Evolutionary conservation across 1,140 invertebrate genomes (phyloP).

Genomic region (Asobara japonica): DNA sequence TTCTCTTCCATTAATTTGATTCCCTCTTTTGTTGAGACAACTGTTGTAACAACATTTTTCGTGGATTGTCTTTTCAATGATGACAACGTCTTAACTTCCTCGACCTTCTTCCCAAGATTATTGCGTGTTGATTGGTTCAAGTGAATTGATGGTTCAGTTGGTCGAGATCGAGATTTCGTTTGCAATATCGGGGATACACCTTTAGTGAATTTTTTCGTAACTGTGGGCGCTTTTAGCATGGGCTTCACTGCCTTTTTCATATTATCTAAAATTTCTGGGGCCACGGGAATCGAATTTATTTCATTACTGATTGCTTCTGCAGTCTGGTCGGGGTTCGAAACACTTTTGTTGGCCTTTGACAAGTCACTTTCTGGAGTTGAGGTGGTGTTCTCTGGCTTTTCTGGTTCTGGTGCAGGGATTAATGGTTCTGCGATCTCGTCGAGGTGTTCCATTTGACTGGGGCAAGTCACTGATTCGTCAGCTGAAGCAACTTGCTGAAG

Average conservation of each 20-base stretch:
- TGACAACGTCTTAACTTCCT: not conserved
- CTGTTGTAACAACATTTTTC: slow-evolving; percentile 9
- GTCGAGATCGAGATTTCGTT: not conserved
- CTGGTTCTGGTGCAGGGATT: not conserved
- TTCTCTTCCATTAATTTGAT: slow-evolving; percentile 11
- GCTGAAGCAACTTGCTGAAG: no score
- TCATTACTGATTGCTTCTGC: not conserved
- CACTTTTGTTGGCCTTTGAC: not conserved
- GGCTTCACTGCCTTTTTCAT: slow-evolving; percentile 4
- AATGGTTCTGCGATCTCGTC: no score
- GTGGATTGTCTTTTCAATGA: not conserved
- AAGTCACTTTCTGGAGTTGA: not conserved
- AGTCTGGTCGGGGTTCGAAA: not conserved
- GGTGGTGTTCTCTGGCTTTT: not conserved
- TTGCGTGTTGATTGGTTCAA: not conserved
- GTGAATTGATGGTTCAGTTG: not conserved
- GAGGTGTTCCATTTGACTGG: no score
- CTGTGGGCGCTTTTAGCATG: not conserved
- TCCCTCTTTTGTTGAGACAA: not conserved
- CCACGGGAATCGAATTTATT: not conserved
- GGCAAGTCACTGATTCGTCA: no score
- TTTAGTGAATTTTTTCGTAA: not conserved
- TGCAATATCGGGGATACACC: not conserved
- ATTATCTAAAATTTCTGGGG: not conserved
- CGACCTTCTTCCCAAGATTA: not conserved